Evolutionary conservation across 2,888 invertebrate genomes (phyloP).

Genomic region (Sinhomidia bicolor): DNA sequence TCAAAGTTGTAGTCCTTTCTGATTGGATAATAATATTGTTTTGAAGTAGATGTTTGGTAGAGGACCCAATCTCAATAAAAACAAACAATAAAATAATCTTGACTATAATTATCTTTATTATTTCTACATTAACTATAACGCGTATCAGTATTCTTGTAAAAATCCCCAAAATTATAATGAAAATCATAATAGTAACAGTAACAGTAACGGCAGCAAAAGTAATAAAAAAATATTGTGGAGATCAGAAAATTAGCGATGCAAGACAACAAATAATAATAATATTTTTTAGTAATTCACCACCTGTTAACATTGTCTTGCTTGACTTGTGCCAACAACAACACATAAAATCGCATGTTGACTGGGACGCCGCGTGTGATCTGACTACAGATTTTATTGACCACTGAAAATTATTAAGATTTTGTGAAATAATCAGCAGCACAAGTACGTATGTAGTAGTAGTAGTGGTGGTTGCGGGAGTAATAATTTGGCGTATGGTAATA

Average conservation of each 20-base stretch:
- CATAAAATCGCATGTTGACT: neutral
- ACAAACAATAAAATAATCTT: neutral
- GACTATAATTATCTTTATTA: neutral
- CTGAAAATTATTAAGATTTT: too few relatives aligned
- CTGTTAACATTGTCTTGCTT: constrained; percentile 7
- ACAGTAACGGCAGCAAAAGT: neutral
- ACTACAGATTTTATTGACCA: constrained; percentile 24
- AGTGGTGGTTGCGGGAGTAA: neutral
- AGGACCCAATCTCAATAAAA: too few relatives aligned
- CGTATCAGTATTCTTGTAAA: neutral
- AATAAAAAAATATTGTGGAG: neutral
- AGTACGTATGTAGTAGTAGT: neutral
- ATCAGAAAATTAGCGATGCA: neutral
- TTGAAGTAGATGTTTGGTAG: too few relatives aligned
- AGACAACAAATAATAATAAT: neutral
- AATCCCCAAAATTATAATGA: neutral
- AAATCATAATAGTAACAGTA: neutral
- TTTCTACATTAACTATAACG: neutral
- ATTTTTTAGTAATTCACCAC: too few relatives aligned
- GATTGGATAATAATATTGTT: neutral
- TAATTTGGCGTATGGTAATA: too few relatives aligned
- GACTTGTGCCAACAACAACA: constrained; percentile 7
- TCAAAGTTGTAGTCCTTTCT: neutral
- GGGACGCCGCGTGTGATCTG: neutral
- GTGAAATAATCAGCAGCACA: too few relatives aligned